Evolutionary conservation across 2,888 invertebrate species (phyloP), one percentile per base, ranked within the genome.

Genomic region (Drosophila limbata): DNA sequence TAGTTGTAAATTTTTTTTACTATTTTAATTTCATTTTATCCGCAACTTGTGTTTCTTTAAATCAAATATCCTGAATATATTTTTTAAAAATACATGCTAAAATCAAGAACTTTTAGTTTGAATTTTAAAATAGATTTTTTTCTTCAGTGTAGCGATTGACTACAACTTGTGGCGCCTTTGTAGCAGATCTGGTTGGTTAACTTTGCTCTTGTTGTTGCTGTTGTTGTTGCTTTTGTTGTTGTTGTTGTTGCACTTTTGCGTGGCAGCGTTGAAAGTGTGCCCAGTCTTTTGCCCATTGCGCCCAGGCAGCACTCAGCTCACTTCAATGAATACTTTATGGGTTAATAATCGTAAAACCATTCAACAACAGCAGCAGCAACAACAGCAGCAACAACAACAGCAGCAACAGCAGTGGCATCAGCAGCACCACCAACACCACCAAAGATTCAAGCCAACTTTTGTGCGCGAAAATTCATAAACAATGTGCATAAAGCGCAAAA

Each of bases 281-380:
- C 52, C 57, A 52, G 65, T 52, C 59, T 35, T 31, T 55, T 13
- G 28, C 44, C 21, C 8, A 21, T 44, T 44, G 44, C 44, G 44
- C 44, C 44, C n/a, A 44, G 61, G 45, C 63, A 79, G 66, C 87
- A 87, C 86, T 86, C 84, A 83, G 81, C 81, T 82, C 87, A 86
- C 87, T 86, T 87, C 86, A 86, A 87, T 87, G 86, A 87, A 86
- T 87, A 90, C 89, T 90, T 90, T 90, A 91, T 90, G 91, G 89
- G 90, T 91, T 91, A 91, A 89, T 90, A 90, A 91, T 91, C 89
- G 88, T 90, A 86, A 89, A 89, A 88, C 90, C 89, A 88, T 90
- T 90, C 87, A 88, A 78, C 80, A 76, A 68, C 69, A 76, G 17
- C 55, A 51, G 44, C 64, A 61, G 9, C 55, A 28, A 8, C 28